Conservation (phyloP, 2,797 vertebrate genomes). For the Danio choprae region DNA sequence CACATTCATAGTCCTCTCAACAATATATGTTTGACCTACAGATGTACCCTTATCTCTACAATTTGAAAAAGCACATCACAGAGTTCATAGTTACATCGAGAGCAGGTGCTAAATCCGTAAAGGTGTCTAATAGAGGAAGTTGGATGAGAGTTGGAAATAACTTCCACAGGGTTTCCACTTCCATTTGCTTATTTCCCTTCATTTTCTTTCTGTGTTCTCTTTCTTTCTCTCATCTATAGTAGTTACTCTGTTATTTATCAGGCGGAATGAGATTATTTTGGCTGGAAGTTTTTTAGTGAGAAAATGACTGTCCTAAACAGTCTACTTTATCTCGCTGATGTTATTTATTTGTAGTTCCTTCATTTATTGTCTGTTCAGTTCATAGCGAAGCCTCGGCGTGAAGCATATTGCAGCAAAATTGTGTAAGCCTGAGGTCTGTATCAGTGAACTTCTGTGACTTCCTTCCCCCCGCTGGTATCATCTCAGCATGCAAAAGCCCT, state of each 20-base stretch:
- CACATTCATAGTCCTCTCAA: neutral
- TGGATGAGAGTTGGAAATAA: constrained; percentile 1
- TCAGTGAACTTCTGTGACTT: constrained; percentile 10
- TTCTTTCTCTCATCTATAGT: constrained; percentile 9
- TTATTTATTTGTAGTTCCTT: neutral
- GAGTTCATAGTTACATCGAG: neutral
- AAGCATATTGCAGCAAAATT: constrained; percentile 27
- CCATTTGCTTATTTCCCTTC: constrained; percentile 20
- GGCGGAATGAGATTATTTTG: neutral
- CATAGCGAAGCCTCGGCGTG: constrained; percentile 1
- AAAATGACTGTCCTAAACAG: neutral
- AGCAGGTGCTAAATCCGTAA: constrained; percentile 33
- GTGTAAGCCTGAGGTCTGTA: constrained; percentile 4
- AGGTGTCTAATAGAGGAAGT: constrained; percentile 30
- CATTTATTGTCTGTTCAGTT: constrained; percentile 4
- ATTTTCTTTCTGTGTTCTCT: constrained; percentile 5
- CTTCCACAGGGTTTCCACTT: constrained; percentile 3
- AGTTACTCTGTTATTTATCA: neutral
- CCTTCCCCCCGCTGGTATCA: constrained; percentile 3
- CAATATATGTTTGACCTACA: neutral
- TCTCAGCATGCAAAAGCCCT: constrained; percentile 24
- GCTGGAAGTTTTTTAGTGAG: neutral
- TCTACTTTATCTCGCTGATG: neutral
- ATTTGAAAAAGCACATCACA: neutral
- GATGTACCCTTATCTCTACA: neutral